phyloP scores from a whole-genome alignment of 2,113 vertebrate species.

The Eulemur rufifrons region DNA sequence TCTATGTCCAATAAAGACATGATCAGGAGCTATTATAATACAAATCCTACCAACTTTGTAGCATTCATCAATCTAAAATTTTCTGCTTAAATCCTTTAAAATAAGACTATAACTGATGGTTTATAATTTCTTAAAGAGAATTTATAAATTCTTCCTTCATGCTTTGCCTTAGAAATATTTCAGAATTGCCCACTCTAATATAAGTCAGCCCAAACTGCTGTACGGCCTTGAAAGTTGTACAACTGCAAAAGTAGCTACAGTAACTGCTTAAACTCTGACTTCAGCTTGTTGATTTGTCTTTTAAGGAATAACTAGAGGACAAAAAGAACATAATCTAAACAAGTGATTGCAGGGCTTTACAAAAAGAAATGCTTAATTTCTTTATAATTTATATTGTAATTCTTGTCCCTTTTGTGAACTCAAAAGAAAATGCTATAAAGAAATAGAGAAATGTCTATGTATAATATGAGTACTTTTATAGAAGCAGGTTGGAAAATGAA shows the following conservation, averaged over 20 bases:
- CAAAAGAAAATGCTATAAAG: slow-evolving; percentile 22
- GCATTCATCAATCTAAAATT: neutral
- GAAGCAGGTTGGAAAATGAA: slow-evolving; percentile 62
- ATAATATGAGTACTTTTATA: slow-evolving; percentile 49
- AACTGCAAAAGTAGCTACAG: neutral
- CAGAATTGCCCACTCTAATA: neutral
- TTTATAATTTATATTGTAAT: slow-evolving; percentile 44
- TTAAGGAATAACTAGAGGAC: slow-evolving; percentile 28
- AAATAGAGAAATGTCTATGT: neutral
- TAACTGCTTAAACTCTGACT: neutral
- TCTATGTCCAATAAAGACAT: slow-evolving; percentile 54
- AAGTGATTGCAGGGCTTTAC: neutral
- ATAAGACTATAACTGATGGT: neutral
- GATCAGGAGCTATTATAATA: neutral
- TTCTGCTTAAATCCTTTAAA: slow-evolving; percentile 46
- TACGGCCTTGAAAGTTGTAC: neutral
- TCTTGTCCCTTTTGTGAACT: slow-evolving; percentile 14
- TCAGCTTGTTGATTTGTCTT: slow-evolving; percentile 43
- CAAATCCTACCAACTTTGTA: slow-evolving; percentile 2
- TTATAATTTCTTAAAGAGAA: slow-evolving; percentile 43
- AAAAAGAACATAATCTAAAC: neutral
- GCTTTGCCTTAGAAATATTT: slow-evolving; percentile 35
- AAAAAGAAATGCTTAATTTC: slow-evolving; percentile 24
- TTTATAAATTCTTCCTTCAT: slow-evolving; percentile 47
- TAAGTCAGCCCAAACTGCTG: neutral